phyloP scores from a whole-genome alignment of 1,140 invertebrate genomes.

The Agrilus planipennis region DNA sequence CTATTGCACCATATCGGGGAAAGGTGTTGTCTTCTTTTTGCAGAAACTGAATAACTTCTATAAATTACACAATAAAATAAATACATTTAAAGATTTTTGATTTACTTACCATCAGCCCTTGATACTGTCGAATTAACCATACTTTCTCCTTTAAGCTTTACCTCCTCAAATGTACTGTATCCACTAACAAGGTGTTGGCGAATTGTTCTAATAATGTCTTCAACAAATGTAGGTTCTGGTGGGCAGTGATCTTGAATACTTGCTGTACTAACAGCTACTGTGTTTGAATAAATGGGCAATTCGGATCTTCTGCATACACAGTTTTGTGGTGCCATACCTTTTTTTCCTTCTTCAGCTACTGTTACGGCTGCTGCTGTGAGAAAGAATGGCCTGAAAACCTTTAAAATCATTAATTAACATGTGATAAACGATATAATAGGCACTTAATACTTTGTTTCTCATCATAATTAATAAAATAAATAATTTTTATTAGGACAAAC shows the following conservation, averaged over 20 bases:
- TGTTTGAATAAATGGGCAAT: constrained; percentile 41
- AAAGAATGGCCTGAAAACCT: constrained; percentile 25
- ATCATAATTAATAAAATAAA: not conserved
- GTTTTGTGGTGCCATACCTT: constrained; percentile 7
- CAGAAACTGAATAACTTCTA: constrained; percentile 42
- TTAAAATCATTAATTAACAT: not conserved
- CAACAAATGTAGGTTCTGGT: constrained; percentile 15
- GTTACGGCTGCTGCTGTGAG: constrained; percentile 23
- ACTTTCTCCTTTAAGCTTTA: constrained; percentile 18
- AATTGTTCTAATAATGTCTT: constrained; percentile 19
- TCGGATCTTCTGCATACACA: constrained; percentile 39
- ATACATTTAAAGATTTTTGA: not conserved
- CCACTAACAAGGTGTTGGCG: constrained; percentile 15
- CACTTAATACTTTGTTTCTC: not conserved
- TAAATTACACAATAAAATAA: constrained; percentile 7
- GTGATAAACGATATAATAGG: not conserved
- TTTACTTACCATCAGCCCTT: constrained; percentile 22
- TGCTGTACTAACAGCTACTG: constrained; percentile 12
- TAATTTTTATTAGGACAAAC: too few species aligned
- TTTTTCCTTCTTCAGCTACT: constrained; percentile 20
- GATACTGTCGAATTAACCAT: constrained; percentile 20
- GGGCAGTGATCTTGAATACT: constrained; percentile 2
- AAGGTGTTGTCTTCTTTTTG: constrained; percentile 52
- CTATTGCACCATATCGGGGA: constrained; percentile 52
- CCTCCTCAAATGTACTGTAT: constrained; percentile 14